A percentile compares a stretch with the other conserved stretches of the same genome.
phyloP scores from a whole-genome alignment of 2,888 invertebrate genomes.

The Drosophila cyrtoloma region DNA sequence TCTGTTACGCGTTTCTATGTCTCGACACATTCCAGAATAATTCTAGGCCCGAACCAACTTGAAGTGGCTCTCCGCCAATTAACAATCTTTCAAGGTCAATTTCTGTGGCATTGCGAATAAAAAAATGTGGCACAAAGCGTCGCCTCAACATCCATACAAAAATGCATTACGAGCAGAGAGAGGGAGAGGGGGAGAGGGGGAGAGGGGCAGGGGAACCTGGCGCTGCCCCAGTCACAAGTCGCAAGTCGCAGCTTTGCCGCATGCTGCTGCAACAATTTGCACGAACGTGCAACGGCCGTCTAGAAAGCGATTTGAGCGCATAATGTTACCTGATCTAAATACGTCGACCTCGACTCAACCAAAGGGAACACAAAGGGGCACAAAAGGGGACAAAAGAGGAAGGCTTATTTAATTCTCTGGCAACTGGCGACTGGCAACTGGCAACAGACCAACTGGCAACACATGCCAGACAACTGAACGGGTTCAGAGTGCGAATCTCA shows the following conservation, averaged over 20 bases:
- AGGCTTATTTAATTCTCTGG: background rate
- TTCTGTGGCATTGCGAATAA: constrained; percentile 50
- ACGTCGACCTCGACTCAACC: constrained; percentile 46
- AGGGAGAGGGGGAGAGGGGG: too few relatives aligned
- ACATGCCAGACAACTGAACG: constrained; percentile 34
- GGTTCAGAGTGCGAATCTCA: constrained; percentile 20
- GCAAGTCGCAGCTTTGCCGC: constrained; percentile 49
- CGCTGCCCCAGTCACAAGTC: constrained; percentile 57
- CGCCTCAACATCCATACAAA: constrained; percentile 50
- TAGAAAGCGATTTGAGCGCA: constrained; percentile 63
- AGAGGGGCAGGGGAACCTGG: background rate
- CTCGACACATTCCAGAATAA: background rate
- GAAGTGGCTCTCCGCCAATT: constrained; percentile 40
- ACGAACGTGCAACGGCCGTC: constrained; percentile 65
- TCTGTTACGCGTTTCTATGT: background rate
- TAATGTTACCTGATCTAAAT: constrained; percentile 71
- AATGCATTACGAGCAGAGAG: constrained; percentile 25
- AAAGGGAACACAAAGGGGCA: background rate
- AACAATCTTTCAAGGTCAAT: constrained; percentile 69
- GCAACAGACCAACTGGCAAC: constrained; percentile 27
- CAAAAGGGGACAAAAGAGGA: background rate
- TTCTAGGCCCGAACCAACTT: background rate
- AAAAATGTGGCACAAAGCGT: constrained; percentile 56
- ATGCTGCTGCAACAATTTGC: constrained; percentile 56
- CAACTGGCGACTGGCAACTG: constrained; percentile 24